These are phyloP conservation scores for Cantharis lateralis DNA, from an alignment of 2,888 invertebrate genomes.

Conservation along the genomic window DNA sequence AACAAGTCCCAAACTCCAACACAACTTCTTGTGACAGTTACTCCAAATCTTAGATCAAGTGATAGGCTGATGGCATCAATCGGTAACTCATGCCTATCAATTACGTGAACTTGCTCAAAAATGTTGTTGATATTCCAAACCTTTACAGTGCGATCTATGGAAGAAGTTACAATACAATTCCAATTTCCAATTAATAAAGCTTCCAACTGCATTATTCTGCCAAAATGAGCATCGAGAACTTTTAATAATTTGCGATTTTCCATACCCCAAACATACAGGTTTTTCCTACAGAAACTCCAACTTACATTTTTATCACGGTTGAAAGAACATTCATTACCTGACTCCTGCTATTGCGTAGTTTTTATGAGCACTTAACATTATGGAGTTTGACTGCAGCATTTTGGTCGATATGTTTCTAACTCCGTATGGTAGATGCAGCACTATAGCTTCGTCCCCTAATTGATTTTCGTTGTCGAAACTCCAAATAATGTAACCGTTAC, in stretches of 20 bases:
- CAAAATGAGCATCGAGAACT: conserved; percentile 95
- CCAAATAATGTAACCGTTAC: conserved; percentile 85
- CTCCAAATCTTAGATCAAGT: conserved; percentile 79
- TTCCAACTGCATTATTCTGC: conserved; percentile 89
- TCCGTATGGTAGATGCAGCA: conserved; percentile 78
- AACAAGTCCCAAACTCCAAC: conserved; percentile 94
- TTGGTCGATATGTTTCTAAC: conserved; percentile 92
- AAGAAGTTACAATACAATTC: conserved; percentile 95
- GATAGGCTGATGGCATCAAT: conserved; percentile 90
- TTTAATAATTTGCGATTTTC: conserved; percentile 82
- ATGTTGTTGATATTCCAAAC: conserved; percentile 99
- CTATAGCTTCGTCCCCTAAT: conserved; percentile 62
- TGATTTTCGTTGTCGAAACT: conserved; percentile 65
- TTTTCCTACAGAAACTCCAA: conserved; percentile 63
- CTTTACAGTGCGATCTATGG: conserved; percentile 96
- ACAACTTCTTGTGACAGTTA: conserved; percentile 91
- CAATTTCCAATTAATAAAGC: conserved; percentile 85
- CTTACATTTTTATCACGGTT: not conserved
- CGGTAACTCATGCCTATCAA: conserved; percentile 92
- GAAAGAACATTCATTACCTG: conserved; percentile 61
- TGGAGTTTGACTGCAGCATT: conserved; percentile 87
- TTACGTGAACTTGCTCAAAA: conserved; percentile 95
- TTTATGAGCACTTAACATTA: conserved; percentile 88
- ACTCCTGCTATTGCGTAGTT: conserved; percentile 96
- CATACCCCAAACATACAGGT: conserved; percentile 92